Percentiles rank a stretch among this genome's conserved stretches.
phyloP scores from a whole-genome alignment of 2,888 invertebrate genomes.

The Himalopsyche japonica region DNA sequence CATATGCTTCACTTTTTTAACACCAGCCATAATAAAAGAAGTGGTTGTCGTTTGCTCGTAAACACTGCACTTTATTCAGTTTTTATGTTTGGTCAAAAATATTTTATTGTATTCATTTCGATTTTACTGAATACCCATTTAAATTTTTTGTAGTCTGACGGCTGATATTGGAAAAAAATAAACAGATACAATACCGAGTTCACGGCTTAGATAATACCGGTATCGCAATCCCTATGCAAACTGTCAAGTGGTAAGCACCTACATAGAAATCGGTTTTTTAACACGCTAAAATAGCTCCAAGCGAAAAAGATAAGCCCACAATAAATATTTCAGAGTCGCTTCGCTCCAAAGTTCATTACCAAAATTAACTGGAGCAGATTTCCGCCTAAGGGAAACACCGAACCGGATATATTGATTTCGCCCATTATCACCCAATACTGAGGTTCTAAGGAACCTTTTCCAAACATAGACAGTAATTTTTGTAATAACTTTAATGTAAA shows the following conservation, averaged over 20 bases:
- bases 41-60: no score
- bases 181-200: no score
- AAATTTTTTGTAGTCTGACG: no score
- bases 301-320: neutral
- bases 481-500: no score
- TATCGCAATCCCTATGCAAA: neutral
- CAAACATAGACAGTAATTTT: no score
- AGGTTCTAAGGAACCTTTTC: neutral
- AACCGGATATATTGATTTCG: neutral
- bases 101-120: no score
- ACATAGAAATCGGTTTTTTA: neutral
- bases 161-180: no score
- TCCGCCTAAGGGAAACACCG: neutral
- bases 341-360: neutral
- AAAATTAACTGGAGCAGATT: neutral
- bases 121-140: no score
- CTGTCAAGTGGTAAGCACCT: neutral
- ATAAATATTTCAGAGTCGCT: neutral
- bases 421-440: neutral
- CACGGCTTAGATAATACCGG: neutral
- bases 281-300: neutral
- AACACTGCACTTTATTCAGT: no score
- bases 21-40: no score
- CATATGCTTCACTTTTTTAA: no score
- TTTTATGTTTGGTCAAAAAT: no score